Percentiles rank a stretch among this genome's conserved stretches.
Conservation (phyloP, 1,140 invertebrate genomes). For the Drosophila ambigua region DNA sequence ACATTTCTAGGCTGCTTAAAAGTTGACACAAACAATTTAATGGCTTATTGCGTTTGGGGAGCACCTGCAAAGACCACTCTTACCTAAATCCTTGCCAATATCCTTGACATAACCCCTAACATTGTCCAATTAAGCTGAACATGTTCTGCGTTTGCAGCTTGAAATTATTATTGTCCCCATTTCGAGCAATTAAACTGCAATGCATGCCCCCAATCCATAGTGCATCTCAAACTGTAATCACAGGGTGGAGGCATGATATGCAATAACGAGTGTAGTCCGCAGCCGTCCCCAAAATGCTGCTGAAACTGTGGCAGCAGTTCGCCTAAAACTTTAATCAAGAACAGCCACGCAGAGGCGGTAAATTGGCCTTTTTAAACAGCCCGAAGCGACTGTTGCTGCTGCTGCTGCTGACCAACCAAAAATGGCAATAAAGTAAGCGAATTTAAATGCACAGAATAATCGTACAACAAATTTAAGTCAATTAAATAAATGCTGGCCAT, state of each 20-base stretch:
- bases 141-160: neutral
- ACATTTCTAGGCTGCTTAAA: neutral
- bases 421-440: slow-evolving; percentile 26
- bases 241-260: neutral
- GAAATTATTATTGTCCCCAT: slow-evolving; percentile 11
- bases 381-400: neutral
- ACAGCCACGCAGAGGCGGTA: slow-evolving; percentile 10
- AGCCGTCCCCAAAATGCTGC: no score
- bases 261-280: slow-evolving; percentile 2
- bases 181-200: slow-evolving; percentile 13
- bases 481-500: slow-evolving; percentile 42
- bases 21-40: no score
- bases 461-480: slow-evolving; percentile 39
- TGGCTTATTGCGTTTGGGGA: no score
- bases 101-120: neutral
- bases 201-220: neutral
- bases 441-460: slow-evolving; percentile 38
- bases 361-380: slow-evolving; percentile 38
- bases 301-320: slow-evolving; percentile 14
- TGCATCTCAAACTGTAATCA: slow-evolving; percentile 31
- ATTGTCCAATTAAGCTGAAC: neutral
- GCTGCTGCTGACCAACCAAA: slow-evolving; percentile 12
- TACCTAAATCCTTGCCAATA: neutral
- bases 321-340: slow-evolving; percentile 36
- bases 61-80: no score